A percentile compares a stretch with the other conserved stretches of the same genome.
phyloP scores from a whole-genome alignment of 2,888 invertebrate genomes.

The Priapulus caudatus region DNA sequence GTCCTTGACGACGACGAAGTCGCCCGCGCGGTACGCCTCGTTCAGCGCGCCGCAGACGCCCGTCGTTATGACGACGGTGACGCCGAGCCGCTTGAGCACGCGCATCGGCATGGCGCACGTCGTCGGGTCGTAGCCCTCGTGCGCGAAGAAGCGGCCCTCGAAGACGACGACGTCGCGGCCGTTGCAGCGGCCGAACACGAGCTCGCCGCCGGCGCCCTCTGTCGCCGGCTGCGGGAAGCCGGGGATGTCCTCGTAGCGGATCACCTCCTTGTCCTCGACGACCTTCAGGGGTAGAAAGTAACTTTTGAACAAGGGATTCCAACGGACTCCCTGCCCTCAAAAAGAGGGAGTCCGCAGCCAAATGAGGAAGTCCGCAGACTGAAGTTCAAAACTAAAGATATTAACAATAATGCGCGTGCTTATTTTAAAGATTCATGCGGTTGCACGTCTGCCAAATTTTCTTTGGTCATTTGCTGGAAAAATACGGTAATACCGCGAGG shows the following conservation, averaged over 20 bases:
- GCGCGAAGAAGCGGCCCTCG: not conserved
- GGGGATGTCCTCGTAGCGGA: not conserved
- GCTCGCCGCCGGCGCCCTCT: not conserved
- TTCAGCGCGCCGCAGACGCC: not conserved
- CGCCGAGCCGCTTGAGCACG: not conserved
- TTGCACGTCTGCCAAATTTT: no score
- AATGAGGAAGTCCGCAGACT: no score
- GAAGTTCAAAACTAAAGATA: no score
- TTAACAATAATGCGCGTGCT: no score
- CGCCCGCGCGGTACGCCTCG: not conserved
- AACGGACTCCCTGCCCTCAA: no score
- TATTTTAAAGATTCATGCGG: no score
- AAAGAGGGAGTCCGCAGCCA: no score
- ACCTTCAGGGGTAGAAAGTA: no score
- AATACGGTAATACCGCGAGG: no score
- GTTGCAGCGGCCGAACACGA: not conserved
- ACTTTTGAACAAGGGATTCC: no score
- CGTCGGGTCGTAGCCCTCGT: not conserved
- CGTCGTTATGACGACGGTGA: not conserved
- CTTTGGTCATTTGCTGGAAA: no score
- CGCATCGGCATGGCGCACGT: not conserved
- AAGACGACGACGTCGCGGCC: not conserved
- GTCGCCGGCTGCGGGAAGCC: not conserved
- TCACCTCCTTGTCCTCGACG: not conserved
- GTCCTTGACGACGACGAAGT: slow-evolving; percentile 3